Evolutionary conservation across 1,140 invertebrate species (phyloP).

Genomic region (Argopecten irradians): DNA sequence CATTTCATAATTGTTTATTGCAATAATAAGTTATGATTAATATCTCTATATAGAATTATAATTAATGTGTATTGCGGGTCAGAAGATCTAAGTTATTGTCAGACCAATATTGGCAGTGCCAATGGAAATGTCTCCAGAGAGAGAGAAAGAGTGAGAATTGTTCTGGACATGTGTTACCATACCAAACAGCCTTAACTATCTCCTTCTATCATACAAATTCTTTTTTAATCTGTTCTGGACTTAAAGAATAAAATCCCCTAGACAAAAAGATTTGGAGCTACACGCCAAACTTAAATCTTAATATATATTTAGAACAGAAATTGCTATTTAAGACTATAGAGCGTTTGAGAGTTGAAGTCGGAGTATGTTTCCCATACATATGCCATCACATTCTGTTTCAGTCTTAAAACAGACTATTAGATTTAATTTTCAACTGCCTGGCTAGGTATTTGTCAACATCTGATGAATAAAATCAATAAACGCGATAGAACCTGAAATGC

Average conservation of each 20-base stretch:
- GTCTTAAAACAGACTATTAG: background rate
- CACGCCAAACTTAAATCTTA: background rate
- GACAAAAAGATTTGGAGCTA: background rate
- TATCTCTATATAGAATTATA: background rate
- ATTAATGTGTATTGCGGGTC: background rate
- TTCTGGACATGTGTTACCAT: too few relatives aligned
- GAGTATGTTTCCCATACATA: background rate
- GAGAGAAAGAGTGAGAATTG: too few relatives aligned
- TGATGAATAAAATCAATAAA: slow-evolving; percentile 13
- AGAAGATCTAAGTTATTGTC: background rate
- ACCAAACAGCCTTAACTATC: too few relatives aligned
- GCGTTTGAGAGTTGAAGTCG: background rate
- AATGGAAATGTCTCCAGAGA: background rate
- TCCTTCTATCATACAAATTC: too few relatives aligned
- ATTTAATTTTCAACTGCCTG: slow-evolving; percentile 14
- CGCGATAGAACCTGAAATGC: background rate
- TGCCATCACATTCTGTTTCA: background rate
- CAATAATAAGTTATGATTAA: background rate
- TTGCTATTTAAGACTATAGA: background rate
- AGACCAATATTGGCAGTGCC: background rate
- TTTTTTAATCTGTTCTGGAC: too few relatives aligned
- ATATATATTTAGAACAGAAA: background rate
- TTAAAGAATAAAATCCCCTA: background rate
- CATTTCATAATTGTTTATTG: background rate
- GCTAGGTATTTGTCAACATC: slow-evolving; percentile 21